Conservation (phyloP, 2,888 invertebrate genomes). For the Sisyra nigra region DNA sequence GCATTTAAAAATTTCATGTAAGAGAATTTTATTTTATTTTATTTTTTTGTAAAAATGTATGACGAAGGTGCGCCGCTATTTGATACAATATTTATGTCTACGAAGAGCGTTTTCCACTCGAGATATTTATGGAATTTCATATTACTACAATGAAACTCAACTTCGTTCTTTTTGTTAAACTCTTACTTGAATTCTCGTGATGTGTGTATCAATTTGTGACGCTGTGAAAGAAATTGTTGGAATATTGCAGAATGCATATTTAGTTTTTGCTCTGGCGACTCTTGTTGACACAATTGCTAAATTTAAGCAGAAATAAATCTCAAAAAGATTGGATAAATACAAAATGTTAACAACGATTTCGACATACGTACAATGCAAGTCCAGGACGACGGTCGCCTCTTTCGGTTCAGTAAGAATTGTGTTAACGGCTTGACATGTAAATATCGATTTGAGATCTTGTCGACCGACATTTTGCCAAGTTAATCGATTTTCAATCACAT, state of each 20-base stretch:
- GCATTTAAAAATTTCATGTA: too few species aligned
- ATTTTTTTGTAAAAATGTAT: background rate
- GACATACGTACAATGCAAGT: constrained; percentile 66
- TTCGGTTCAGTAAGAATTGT: constrained; percentile 67
- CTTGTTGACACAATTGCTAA: background rate
- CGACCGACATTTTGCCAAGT: constrained; percentile 58
- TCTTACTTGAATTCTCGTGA: too few species aligned
- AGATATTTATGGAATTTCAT: too few species aligned
- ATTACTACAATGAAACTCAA: too few species aligned
- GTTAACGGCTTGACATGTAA: constrained; percentile 78
- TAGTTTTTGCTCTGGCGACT: background rate
- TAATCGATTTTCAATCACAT: constrained; percentile 71
- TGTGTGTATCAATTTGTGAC: background rate
- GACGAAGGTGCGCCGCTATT: background rate
- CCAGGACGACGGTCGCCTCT: constrained; percentile 57
- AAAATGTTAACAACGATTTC: too few species aligned
- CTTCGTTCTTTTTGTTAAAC: too few species aligned
- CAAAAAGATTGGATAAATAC: too few species aligned
- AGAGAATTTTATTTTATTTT: too few species aligned
- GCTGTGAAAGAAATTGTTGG: background rate
- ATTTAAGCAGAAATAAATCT: too few species aligned
- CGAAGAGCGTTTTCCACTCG: too few species aligned
- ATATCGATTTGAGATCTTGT: constrained; percentile 68
- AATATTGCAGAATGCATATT: background rate
- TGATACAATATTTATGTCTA: too few species aligned